phyloP scores from a whole-genome alignment of 2,888 invertebrate species.

The Idaea biselata region DNA sequence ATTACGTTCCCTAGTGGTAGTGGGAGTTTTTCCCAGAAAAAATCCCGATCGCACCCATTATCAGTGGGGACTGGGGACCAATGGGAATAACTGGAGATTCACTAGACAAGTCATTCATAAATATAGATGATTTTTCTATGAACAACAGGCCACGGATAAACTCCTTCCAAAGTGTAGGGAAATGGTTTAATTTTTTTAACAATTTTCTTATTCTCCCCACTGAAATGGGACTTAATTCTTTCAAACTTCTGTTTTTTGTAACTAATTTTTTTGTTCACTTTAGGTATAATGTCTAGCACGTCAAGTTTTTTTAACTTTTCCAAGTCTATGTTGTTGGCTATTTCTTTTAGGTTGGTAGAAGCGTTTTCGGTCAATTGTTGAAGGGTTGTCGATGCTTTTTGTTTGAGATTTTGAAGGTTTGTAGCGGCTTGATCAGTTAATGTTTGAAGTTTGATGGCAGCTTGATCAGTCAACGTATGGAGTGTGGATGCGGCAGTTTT shows the following conservation, averaged over 20 bases:
- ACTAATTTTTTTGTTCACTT: conserved; percentile 30
- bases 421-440: conserved; percentile 38
- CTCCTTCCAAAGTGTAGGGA: conserved; percentile 32
- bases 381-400: conserved; percentile 34
- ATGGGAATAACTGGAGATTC: too few species aligned
- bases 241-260: conserved; percentile 28
- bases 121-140: conserved; percentile 30
- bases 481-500: conserved; percentile 46
- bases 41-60: too few species aligned
- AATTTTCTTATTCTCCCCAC: conserved; percentile 20
- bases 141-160: conserved; percentile 35
- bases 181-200: conserved; percentile 29
- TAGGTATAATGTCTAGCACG: conserved; percentile 45
- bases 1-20: too few species aligned
- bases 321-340: conserved; percentile 38
- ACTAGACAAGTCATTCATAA: conserved; percentile 21
- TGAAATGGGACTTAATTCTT: conserved; percentile 10
- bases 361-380: conserved; percentile 40
- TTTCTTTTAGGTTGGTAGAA: conserved; percentile 23
- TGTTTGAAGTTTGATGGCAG: conserved; percentile 41
- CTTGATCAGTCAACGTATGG: conserved; percentile 35
- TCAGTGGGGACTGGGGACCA: too few species aligned
- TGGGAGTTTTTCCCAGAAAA: too few species aligned
- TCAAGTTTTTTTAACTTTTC: conserved; percentile 49
- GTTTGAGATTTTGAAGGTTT: conserved; percentile 34